phyloP scores from a whole-genome alignment of 2,113 vertebrate species.

The Bombycilla garrulus region DNA sequence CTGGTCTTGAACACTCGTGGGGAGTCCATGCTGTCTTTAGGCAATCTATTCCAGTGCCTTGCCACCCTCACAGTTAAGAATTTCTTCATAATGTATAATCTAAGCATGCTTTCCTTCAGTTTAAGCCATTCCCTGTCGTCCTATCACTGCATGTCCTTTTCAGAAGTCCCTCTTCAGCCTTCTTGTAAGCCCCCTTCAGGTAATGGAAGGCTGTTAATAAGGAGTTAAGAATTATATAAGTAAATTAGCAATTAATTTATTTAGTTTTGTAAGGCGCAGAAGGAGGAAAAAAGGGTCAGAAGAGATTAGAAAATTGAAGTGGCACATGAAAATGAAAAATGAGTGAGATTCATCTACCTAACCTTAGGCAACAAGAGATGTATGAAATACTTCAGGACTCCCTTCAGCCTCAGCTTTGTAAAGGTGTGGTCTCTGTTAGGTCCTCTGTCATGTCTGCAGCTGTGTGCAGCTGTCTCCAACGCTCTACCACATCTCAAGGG shows the following conservation, averaged over 20 bases:
- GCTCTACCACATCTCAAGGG: neutral
- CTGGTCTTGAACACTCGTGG: neutral
- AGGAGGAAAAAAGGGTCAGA: neutral
- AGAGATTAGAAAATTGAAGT: neutral
- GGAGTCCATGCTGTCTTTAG: neutral
- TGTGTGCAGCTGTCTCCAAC: neutral
- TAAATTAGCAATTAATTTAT: neutral
- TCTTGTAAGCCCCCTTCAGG: neutral
- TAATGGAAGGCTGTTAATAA: neutral
- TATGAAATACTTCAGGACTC: neutral
- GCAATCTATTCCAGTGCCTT: neutral
- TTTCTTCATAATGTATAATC: neutral
- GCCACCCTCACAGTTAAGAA: neutral
- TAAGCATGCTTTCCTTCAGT: neutral
- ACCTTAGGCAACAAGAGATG: conserved; percentile 2
- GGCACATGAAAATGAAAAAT: conserved; percentile 2
- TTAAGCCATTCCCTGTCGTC: neutral
- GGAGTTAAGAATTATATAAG: neutral
- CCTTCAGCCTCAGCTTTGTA: neutral
- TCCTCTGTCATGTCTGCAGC: neutral
- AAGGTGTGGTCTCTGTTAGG: neutral
- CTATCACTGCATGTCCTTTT: neutral
- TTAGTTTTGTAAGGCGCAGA: neutral
- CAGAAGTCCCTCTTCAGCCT: neutral
- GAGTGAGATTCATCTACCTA: neutral